Base-by-base conservation (phyloP, 2,113 vertebrate species). In the Calidris pugnax region DNA sequence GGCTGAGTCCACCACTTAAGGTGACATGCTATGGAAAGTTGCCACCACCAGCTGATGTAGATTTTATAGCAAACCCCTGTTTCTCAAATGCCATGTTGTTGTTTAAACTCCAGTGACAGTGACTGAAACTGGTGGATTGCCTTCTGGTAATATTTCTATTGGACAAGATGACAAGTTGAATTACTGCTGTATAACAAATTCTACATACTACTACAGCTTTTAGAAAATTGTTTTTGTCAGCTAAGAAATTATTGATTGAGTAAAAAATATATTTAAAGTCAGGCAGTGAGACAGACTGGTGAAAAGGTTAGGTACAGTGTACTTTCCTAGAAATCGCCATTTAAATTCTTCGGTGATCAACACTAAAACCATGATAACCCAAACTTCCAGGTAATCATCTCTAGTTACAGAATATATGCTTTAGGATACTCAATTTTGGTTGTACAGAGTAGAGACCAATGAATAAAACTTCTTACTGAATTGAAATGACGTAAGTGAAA, bases 201-300 rank as follows among this genome's bases (percentile, higher is more conserved):
- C 94, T 91, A 94, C 71, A 77, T 95, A 95, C 55, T 91, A 94
- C 82, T 74, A 59, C 16, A 84, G 87, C 84, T 93, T 95, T 97
- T 93, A 93, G 92, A 95, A 69, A 97, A 97, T 95, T 96, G 43
- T 93, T 97, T 96, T 95, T 96, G 89, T 96, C 91, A 97, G 88
- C 87, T 96, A 85, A 93, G 92, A 96, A 97, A 97, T 95, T 96
- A 96, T 90, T 96, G 80, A 97, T 93, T 95, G 55, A 95, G 48
- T 90, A 95, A 97, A 96, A 96, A 86, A 96, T 74, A 39, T 95
- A 96, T 94, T 97, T 96, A 97, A 97, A 97, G 69, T 90, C 77
- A 95, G 68, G 53, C 72, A 88, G 62, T 71, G 50, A 85, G 80
- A 91, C 83, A 90, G 45, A 85, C 68, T 82, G 73, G 76, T 89